Evolutionary conservation across 2,113 vertebrate genomes (phyloP).

Genomic region (Daboia siamensis): DNA sequence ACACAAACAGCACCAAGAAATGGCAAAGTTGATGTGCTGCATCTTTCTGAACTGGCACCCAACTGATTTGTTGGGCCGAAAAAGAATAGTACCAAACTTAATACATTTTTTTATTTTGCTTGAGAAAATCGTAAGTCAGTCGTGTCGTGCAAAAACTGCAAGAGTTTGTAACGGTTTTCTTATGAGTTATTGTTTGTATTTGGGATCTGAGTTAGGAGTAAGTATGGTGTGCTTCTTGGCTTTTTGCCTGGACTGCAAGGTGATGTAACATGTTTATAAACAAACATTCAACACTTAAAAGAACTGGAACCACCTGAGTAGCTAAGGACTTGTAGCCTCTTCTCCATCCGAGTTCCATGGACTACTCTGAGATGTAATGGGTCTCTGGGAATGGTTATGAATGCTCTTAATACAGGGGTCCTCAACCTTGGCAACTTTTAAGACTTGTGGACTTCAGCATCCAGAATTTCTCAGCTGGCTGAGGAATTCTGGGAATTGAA

Average conservation of each 20-base stretch:
- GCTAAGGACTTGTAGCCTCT: background rate
- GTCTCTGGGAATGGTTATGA: background rate
- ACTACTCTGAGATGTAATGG: background rate
- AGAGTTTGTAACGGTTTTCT: background rate
- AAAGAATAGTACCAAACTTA: background rate
- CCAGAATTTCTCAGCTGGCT: too few relatives aligned
- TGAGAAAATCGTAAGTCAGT: background rate
- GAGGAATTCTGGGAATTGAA: too few relatives aligned
- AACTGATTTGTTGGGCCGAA: background rate
- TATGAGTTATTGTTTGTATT: background rate
- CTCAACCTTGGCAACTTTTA: too few relatives aligned
- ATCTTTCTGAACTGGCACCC: background rate
- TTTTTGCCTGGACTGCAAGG: background rate
- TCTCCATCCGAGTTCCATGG: background rate
- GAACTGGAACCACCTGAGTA: background rate
- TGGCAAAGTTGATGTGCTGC: background rate
- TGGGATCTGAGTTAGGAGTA: background rate
- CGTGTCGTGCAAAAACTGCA: background rate
- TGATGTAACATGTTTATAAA: background rate
- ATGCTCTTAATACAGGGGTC: background rate
- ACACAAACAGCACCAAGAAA: background rate
- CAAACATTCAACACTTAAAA: background rate
- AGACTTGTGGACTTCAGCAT: too few relatives aligned
- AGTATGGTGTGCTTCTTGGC: background rate
- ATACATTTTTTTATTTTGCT: background rate